Conservation (phyloP, 2,797 vertebrate genomes). For the Alcedo quadribrachys region DNA sequence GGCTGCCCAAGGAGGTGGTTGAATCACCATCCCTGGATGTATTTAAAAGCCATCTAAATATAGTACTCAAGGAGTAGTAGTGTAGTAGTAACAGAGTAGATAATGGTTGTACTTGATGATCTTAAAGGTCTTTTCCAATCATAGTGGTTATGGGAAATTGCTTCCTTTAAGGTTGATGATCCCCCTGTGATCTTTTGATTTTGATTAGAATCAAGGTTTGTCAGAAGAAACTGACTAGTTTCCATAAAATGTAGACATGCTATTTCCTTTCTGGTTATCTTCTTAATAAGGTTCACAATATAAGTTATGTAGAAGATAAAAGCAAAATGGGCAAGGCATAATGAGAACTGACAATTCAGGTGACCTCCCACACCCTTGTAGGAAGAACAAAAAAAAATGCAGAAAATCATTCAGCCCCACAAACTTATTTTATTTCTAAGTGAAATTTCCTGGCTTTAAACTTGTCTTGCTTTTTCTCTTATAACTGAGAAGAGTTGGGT, state of each 20-base stretch:
- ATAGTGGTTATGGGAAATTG: not conserved
- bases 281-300: accelerated
- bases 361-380: not conserved
- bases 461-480: not conserved
- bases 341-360: not conserved
- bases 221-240: not conserved
- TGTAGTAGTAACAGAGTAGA: too few species aligned
- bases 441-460: not conserved
- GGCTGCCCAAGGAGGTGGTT: too few species aligned
- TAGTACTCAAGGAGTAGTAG: not conserved
- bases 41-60: not conserved
- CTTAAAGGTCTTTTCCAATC: not conserved
- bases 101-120: not conserved
- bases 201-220: not conserved
- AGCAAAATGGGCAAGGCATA: not conserved
- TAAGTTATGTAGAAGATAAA: not conserved
- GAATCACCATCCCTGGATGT: not conserved
- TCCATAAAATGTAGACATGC: not conserved
- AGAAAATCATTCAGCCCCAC: not conserved
- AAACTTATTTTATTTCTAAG: not conserved
- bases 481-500: not conserved
- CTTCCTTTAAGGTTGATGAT: not conserved
- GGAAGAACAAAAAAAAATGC: not conserved
- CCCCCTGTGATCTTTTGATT: not conserved
- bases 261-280: not conserved